Base-by-base conservation (phyloP, 64 coral and sea anemone genomes). In the Orbicella faveolata region DNA sequence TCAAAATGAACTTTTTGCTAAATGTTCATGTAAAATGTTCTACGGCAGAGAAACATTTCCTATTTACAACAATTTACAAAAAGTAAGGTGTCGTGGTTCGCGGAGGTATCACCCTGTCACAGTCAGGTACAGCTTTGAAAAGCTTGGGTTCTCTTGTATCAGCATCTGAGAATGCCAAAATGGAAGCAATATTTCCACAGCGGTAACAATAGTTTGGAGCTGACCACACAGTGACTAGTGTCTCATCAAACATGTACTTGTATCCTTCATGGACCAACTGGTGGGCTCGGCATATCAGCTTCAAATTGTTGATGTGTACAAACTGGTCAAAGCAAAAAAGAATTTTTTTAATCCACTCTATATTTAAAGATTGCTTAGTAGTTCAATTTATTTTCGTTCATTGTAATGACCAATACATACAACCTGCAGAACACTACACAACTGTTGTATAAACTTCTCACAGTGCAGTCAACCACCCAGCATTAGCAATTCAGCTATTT, bases 231-330 rank as follows among this genome's bases (percentile, higher is more conserved):
- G 97, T 99, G 21, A 99, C 97, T 6, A 99, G 80, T 53, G 95
- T 99, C 86, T 99, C 97, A 3, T 99, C 97, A 86, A 99, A 99
- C 97, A 99, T 99, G 79, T 99, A 99, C 72, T 99, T 99, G 76
- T 93, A 95, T 19, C 97, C 97, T 61, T 99, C 97, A 75, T 99
- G 97, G 16, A 99, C 97, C 33, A 99, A 53, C 66, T 99, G 94
- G 72, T 99, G 97, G 1, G 97, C 97, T 6, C 97, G 79, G 51
- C 97, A 99, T 39, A 99, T 99, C 54, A 99, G 78, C 89, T 99
- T 99, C 20, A 99, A 88, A 34, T 95, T 99, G 83, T 99, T 99
- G 83, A 99, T 95, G 37, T 99, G 97, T 8, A 99, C 97, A 80
- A 99, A 99, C 97, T 99, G 18, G 19, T 74, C 69, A 75, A 83